Percentiles rank a stretch among this genome's conserved stretches.
Evolutionary conservation across 1,140 invertebrate species (phyloP).

Genomic region (Amphibalanus amphitrite): DNA sequence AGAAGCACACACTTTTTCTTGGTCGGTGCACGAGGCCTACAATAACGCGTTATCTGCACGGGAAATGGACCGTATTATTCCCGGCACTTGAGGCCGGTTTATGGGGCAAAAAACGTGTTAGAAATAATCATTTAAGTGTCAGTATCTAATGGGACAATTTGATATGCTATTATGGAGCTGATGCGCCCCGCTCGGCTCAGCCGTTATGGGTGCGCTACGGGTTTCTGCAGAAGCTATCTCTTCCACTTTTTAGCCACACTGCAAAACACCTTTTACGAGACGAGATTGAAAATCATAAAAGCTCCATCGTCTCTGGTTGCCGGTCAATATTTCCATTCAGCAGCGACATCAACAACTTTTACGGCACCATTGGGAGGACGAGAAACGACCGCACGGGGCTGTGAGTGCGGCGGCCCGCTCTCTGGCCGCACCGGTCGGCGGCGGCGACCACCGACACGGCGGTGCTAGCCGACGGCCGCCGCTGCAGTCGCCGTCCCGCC

Average conservation of each 20-base stretch:
- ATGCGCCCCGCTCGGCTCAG: neutral
- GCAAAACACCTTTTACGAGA: neutral
- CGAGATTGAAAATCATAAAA: neutral
- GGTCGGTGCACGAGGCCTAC: neutral
- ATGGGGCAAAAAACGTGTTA: neutral
- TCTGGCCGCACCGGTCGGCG: neutral
- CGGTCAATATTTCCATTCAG: neutral
- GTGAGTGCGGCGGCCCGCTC: neutral
- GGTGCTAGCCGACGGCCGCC: too few relatives aligned
- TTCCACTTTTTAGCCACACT: neutral
- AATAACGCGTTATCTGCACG: neutral
- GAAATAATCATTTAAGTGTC: constrained; percentile 2
- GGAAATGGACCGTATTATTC: neutral
- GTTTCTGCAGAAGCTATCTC: neutral
- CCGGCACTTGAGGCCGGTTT: neutral
- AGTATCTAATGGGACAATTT: neutral
- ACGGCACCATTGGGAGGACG: neutral
- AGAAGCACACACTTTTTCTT: neutral
- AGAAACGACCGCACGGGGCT: neutral
- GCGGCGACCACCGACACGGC: too few relatives aligned
- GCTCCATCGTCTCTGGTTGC: neutral
- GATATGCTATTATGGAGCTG: neutral
- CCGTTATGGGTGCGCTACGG: neutral
- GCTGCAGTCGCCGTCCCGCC: too few relatives aligned
- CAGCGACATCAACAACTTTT: neutral